Base-by-base conservation (phyloP, 2,113 vertebrate species). In the Psettodes erumei region DNA sequence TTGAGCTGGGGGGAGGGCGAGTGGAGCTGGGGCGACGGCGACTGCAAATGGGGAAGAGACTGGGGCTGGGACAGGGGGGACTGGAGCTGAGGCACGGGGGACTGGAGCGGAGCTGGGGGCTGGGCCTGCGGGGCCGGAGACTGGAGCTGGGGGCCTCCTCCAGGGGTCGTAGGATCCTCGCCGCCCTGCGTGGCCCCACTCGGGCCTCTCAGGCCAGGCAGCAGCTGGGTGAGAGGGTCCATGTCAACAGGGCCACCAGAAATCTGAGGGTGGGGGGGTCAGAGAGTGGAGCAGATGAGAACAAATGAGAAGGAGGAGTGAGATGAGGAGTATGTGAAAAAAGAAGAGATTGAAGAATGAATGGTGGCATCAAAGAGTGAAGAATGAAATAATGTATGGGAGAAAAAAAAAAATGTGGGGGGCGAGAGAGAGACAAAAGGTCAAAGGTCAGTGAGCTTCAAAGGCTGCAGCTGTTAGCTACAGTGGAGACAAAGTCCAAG, bases 171-270 rank as follows among this genome's bases (percentile, higher is more conserved):
- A 9, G 63, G 66, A 59, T 82, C 85, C 70, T 83, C 90, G 0
- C 51, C 66, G 83, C 62, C 91, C 86, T 6, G 93, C 70, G 78
- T 91, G 84, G 93, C 94, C 73, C 92, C 95, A 15, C 89, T 84
- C 0, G 92, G 91, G 82, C 94, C 94, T 90, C 96, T 95, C 84
- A 95, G 88, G 0, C 94, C 91, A n/a, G 96, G 95, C 67, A 97
- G 88, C 75, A 96, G 91, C 90, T 96, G 95, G 86, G 91, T 92
- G 71, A 96, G 91, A 82, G 96, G 93, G 67, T 97, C 96, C 77
- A 94, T 88, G 79, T 98, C 96, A 8, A 93, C 93, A 65, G 84
- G 58, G 30, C 83, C 83, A 92, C 93, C 92, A 6, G 84, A 89
- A 65, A 91, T 92, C 93, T 94, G 79, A 69, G 71, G 66, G 53